Base-by-base conservation (phyloP, 2,888 invertebrate genomes). In the Sphinx pinastri region DNA sequence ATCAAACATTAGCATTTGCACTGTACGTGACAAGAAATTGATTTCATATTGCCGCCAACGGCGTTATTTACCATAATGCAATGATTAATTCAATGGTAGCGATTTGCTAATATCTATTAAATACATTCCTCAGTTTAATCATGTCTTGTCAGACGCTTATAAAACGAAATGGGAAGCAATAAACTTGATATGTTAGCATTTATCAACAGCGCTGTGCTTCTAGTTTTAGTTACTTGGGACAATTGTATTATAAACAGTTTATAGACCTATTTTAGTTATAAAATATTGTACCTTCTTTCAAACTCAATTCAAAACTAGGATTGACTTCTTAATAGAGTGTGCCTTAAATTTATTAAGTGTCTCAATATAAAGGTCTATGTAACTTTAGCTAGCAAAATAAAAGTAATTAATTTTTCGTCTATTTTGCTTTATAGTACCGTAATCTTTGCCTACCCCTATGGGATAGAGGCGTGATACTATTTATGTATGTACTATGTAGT, bases 131-230 rank as follows among this genome's bases (percentile, higher is more conserved):
- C 19, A 14, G 13, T 63, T 63, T 63, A 63, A 60, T 69, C 59
- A 52, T 11, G 16, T 60, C 69, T 60, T 69, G 58, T 60, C 68
- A 68, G 31, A 38, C 31, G 38, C 52, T 52, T 60, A 52, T 69
- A 60, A 68, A 69, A 52, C 52, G 16, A 69, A 69, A 69, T 59
- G 59, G 51, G 69, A 60, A 51, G 49, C 51, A 58, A 59, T 69
- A 59, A 69, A 69, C 19, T 60, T 52, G 51, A 69, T 68, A 31
- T 66, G 57, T 5, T 19, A 16, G 13, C 57, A 68, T 68, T 47
- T 47, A 68, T 68, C 68, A 68, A 45, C 54, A 57, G 55, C 14
- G n/a, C 12, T 45, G 16, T 51, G 66, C 47, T 49, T 16, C 54
- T 60, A 16, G 11, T n/a, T n/a, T 47, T n/a, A n/a, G 16, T 11